A percentile compares a stretch with the other conserved stretches of the same genome.
Evolutionary conservation across 2,888 invertebrate species (phyloP).

Genomic region (Machimus rusticus): DNA sequence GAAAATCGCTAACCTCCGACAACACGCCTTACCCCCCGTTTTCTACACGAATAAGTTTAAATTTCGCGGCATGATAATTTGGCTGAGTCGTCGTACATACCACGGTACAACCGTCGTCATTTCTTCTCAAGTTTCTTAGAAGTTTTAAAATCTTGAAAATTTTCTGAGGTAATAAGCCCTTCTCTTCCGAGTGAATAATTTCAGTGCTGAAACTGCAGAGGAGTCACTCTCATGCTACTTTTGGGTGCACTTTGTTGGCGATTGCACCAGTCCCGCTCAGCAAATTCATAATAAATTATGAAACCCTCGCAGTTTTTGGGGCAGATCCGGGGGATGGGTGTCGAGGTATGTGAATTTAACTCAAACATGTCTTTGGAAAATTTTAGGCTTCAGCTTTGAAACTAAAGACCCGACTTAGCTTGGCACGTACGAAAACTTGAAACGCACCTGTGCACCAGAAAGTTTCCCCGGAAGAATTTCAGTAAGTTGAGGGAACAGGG

Average conservation of each 20-base stretch:
- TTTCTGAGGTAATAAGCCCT: background rate
- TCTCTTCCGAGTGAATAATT: background rate
- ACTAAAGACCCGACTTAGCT: background rate
- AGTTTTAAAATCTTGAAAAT: background rate
- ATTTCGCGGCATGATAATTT: background rate
- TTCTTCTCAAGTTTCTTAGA: background rate
- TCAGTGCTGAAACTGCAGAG: background rate
- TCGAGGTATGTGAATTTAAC: background rate
- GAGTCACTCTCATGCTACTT: background rate
- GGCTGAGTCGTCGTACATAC: background rate
- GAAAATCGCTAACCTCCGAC: background rate
- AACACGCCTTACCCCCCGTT: background rate
- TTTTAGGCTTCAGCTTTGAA: background rate
- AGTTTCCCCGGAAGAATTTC: background rate
- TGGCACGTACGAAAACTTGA: background rate
- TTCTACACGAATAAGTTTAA: background rate
- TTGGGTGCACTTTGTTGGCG: background rate
- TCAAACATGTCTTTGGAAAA: background rate
- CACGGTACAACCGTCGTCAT: background rate
- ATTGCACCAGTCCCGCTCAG: background rate
- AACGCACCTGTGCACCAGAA: slow-evolving; percentile 13
- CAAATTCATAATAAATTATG: background rate
- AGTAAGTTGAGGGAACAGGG: background rate
- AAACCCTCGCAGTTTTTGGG: background rate
- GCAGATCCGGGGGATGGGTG: background rate